Conservation (phyloP, 23 tunicate species). For the Styela plicata region DNA sequence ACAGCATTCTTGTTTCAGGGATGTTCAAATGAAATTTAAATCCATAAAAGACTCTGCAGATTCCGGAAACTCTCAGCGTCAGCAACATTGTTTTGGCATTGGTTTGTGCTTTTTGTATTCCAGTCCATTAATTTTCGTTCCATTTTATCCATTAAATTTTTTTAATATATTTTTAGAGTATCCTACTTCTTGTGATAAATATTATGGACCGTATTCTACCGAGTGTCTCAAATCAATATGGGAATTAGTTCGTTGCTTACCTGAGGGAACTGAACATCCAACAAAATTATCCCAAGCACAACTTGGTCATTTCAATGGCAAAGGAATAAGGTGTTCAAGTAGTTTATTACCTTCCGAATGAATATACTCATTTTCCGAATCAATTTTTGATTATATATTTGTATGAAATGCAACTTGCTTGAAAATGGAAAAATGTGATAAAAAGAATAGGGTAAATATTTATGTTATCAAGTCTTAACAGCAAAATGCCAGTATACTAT, state of each 20-base stretch:
- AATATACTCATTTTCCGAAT: too few relatives aligned
- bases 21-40: background rate
- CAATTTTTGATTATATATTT: background rate
- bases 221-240: conserved; percentile 26
- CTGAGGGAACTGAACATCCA: conserved; percentile 11
- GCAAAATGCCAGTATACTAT: too few relatives aligned
- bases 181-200: background rate
- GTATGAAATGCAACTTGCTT: too few relatives aligned
- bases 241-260: conserved; percentile 4
- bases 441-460: too few relatives aligned
- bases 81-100: conserved; percentile 13
- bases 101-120: background rate
- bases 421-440: too few relatives aligned
- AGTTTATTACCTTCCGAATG: background rate
- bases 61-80: conserved; percentile 2
- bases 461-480: too few relatives aligned
- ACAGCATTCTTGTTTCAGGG: background rate
- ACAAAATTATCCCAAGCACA: background rate
- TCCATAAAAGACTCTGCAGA: background rate
- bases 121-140: too few relatives aligned
- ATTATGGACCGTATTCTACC: conserved; percentile 11
- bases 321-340: background rate
- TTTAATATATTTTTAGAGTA: background rate
- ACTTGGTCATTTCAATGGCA: background rate
- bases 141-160: background rate